phyloP scores from a whole-genome alignment of 2,888 invertebrate species.

The Cistogaster globosa region DNA sequence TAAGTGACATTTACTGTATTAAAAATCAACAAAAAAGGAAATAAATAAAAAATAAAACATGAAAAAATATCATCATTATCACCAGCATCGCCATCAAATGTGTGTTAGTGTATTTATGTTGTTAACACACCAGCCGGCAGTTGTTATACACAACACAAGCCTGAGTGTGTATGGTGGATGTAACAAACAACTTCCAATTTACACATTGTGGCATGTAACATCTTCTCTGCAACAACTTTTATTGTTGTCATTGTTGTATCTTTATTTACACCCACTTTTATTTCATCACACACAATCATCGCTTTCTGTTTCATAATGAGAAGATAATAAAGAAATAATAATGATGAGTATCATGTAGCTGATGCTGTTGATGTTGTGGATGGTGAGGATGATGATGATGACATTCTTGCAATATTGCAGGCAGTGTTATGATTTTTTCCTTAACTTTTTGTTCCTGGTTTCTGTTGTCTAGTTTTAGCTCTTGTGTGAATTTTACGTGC shows the following conservation, averaged over 20 bases:
- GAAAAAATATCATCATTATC: conserved; percentile 48
- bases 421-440: conserved; percentile 15
- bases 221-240: conserved; percentile 42
- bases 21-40: conserved; percentile 40
- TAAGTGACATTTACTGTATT: conserved; percentile 60
- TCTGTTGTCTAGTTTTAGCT: background rate
- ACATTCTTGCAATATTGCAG: conserved; percentile 36
- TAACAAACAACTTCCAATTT: conserved; percentile 55
- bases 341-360: conserved; percentile 17
- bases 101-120: background rate
- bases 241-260: conserved; percentile 34
- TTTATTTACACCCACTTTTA: conserved; percentile 36
- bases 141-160: conserved; percentile 27
- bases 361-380: no score
- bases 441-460: conserved; percentile 4
- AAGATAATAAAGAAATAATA: background rate
- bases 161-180: conserved; percentile 27
- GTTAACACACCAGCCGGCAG: conserved; percentile 19
- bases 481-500: conserved; percentile 20
- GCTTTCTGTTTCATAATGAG: background rate
- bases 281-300: conserved; percentile 32
- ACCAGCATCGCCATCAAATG: conserved; percentile 4
- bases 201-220: conserved; percentile 58
- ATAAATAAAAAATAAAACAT: no score
- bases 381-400: conserved; percentile 14